Base-by-base conservation (phyloP, 2,113 vertebrate species). In the Scopus umbretta region DNA sequence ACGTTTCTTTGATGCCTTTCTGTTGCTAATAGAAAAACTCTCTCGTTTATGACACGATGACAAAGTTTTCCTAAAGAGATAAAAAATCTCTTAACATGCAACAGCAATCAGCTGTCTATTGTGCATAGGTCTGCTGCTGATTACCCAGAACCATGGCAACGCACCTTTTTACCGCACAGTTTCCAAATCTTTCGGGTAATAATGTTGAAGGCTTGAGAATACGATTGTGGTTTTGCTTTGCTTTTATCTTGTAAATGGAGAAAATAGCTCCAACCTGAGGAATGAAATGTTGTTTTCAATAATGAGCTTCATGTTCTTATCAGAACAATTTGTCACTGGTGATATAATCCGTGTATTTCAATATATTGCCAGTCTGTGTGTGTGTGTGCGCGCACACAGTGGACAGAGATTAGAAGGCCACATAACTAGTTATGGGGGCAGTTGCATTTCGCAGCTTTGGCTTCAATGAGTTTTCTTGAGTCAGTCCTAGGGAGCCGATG, bases 91-190 rank as follows among this genome's bases (percentile, higher is more conserved):
- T 87, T 85, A 73, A 36, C 20, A 29, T 75, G 70, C 84, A 90
- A 30, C 55, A 94, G 96, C 96, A 96, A 91, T 97, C 94, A 97
- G 81, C 71, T 95, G 70, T 94, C 97, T 96, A 62, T 94, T 97
- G 96, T 96, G 87, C 42, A 1, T 3, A 13, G 58, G 36, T 79
- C 80, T 88, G 58, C 45, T 73, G 42, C 93, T 63, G 94, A 91
- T 94, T 86, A 42, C 93, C 43, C 79, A 93, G 55, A 97, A n/a
- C 95, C 96, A 96, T 97, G 92, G 97, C 89, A 97, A 96, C 95
- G 5, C 67, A 95, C 89, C 89, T 96, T 87, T 92, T 93, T 50
- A 26, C 84, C 90, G 78, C 71, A 71, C 18, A 9, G 38, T 52
- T 94, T 75, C 90, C 83, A 86, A 87, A 96, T 85, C 80, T 75